Conservation (phyloP, 2,797 vertebrate species). For the Anguilla marmorata region DNA sequence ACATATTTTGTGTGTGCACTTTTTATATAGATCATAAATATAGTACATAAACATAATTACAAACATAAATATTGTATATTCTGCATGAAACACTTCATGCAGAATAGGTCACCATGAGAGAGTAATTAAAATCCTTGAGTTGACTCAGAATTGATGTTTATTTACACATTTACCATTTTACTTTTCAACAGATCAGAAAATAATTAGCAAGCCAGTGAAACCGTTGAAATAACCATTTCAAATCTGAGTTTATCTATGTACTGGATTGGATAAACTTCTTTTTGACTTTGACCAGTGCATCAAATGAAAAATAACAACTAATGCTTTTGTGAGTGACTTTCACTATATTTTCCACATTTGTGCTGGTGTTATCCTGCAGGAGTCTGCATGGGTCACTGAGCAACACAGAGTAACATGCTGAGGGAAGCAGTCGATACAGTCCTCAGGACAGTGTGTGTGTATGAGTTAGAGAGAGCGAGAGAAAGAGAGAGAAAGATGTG, state of each 20-base stretch:
- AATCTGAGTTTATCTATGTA: neutral
- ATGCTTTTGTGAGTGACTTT: neutral
- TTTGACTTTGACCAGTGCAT: neutral
- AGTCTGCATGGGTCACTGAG: neutral
- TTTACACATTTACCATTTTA: too few species aligned
- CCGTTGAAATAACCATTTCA: too few species aligned
- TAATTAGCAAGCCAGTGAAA: too few species aligned
- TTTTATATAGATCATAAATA: too few species aligned
- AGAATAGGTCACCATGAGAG: too few species aligned
- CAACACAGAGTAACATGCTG: neutral
- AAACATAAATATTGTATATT: too few species aligned
- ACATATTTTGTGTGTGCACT: too few species aligned
- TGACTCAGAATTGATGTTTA: too few species aligned
- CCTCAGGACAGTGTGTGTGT: neutral
- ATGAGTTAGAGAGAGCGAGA: neutral
- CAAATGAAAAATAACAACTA: neutral
- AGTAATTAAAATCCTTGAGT: too few species aligned
- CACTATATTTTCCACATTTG: neutral
- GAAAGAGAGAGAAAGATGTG: neutral
- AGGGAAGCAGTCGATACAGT: neutral
- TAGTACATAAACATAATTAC: too few species aligned
- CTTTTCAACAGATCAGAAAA: too few species aligned
- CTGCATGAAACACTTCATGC: too few species aligned
- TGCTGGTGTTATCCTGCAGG: neutral
- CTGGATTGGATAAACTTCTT: neutral